These are phyloP conservation scores for Aphodius sticticus DNA, from an alignment of 2,888 invertebrate species.

Conservation along the genomic window DNA sequence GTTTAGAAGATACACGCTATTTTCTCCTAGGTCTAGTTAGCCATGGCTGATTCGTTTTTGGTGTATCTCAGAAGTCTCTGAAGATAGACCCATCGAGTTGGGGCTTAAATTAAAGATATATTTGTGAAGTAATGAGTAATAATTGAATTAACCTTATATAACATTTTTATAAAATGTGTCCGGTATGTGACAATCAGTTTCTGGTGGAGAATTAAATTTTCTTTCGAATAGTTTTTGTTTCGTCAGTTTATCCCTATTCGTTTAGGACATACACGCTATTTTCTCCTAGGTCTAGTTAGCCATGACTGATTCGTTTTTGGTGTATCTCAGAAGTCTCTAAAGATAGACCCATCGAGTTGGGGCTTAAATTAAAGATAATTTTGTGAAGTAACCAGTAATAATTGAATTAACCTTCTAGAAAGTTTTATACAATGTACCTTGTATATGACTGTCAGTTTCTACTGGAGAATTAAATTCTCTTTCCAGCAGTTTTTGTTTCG, in stretches of 20 bases:
- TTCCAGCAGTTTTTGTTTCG: not conserved
- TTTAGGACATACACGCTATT: not conserved
- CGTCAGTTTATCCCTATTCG: not conserved
- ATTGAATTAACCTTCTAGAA: not conserved
- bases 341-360: not conserved
- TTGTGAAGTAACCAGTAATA: not conserved
- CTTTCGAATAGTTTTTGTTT: not conserved
- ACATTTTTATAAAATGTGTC: too few species aligned
- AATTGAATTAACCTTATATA: not conserved
- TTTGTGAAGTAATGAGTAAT: not conserved
- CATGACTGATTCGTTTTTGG: not conserved
- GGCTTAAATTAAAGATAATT: not conserved
- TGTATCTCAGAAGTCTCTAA: not conserved
- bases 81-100: not conserved
- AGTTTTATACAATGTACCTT: too few species aligned
- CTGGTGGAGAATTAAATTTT: not conserved
- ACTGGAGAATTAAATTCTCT: not conserved
- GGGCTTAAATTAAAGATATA: not conserved
- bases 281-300: not conserved
- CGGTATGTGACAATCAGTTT: too few species aligned
- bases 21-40: not conserved
- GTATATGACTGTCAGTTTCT: too few species aligned
- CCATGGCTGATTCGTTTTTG: not conserved
- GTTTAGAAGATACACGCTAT: not conserved
- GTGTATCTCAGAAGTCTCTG: not conserved